Percentiles rank a stretch among this genome's conserved stretches.
These are phyloP conservation scores for Pempheris klunzingeri DNA, from an alignment of 2,797 vertebrate species.

Conservation along the genomic window DNA sequence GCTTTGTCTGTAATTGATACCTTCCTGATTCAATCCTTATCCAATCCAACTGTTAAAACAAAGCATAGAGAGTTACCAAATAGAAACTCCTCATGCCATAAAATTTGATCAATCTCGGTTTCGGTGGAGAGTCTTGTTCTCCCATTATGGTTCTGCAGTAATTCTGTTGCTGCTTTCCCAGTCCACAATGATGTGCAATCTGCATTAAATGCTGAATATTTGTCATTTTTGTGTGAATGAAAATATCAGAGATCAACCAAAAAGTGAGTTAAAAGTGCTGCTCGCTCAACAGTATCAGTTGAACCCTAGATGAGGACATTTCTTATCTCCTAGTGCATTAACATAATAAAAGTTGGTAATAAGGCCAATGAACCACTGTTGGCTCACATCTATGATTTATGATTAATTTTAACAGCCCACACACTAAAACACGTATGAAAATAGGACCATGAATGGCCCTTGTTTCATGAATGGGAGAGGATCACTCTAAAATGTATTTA, in stretches of 20 bases:
- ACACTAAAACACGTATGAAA: slow-evolving; percentile 35
- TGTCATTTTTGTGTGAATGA: slow-evolving; percentile 1
- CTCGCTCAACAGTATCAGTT: not conserved
- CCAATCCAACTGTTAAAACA: not conserved
- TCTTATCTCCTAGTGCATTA: slow-evolving; percentile 7
- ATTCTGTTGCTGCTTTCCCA: slow-evolving; percentile 21
- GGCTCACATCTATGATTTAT: slow-evolving; percentile 41
- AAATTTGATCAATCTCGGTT: slow-evolving; percentile 12
- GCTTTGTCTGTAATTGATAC: not conserved
- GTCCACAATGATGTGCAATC: not conserved
- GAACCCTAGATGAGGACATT: slow-evolving; percentile 9
- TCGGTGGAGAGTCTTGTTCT: not conserved
- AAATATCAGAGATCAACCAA: not conserved
- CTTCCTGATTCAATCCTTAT: not conserved
- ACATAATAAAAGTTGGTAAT: slow-evolving; percentile 9
- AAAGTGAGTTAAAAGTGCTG: not conserved
- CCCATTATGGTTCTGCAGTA: slow-evolving; percentile 17
- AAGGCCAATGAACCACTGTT: slow-evolving; percentile 11
- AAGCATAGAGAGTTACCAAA: not conserved
- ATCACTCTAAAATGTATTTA: slow-evolving; percentile 20
- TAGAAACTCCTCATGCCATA: slow-evolving; percentile 6
- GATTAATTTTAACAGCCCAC: slow-evolving; percentile 26
- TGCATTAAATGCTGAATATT: not conserved
- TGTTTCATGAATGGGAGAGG: slow-evolving; percentile 29
- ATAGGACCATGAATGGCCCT: slow-evolving; percentile 16